Conservation (phyloP, 2,113 vertebrate genomes). For the Seriola aureovittata region DNA sequence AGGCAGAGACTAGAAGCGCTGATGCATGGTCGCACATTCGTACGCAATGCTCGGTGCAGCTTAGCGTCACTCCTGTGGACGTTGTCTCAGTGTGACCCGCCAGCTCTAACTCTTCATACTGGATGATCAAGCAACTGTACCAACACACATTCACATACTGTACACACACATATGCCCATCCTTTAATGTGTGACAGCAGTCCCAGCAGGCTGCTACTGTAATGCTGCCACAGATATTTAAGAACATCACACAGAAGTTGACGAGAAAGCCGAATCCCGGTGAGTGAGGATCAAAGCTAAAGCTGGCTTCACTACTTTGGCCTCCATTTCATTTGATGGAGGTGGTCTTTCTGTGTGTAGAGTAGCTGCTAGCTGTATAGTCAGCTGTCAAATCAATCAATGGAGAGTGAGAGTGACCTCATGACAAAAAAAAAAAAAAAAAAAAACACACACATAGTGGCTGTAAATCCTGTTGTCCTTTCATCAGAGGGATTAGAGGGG, state of each 20-base stretch:
- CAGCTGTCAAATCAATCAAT: slow-evolving; percentile 30
- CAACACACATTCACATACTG: slow-evolving; percentile 13
- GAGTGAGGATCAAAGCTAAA: slow-evolving; percentile 49
- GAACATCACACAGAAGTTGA: slow-evolving; percentile 50
- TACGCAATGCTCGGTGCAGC: not conserved
- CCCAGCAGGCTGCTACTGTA: slow-evolving; percentile 57
- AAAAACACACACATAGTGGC: not conserved
- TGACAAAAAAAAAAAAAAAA: not conserved
- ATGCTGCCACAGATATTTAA: slow-evolving; percentile 60
- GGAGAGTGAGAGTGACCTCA: not conserved
- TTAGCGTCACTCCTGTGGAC: not conserved
- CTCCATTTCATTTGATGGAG: not conserved
- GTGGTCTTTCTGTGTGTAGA: slow-evolving; percentile 1
- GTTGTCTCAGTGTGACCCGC: not conserved
- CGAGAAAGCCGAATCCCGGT: slow-evolving; percentile 25
- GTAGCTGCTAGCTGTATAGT: not conserved
- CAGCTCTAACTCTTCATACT: not conserved
- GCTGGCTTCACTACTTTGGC: slow-evolving; percentile 28
- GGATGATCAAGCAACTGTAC: not conserved
- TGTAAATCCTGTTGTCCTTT: slow-evolving; percentile 1
- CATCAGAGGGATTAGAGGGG: slow-evolving; percentile 22
- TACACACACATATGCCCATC: slow-evolving; percentile 33
- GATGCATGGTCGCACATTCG: not conserved
- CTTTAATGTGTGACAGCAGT: slow-evolving; percentile 42
- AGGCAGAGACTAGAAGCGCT: not conserved